These are phyloP conservation scores for Drosophila macrothrix DNA, from an alignment of 2,888 invertebrate genomes.

Conservation along the genomic window DNA sequence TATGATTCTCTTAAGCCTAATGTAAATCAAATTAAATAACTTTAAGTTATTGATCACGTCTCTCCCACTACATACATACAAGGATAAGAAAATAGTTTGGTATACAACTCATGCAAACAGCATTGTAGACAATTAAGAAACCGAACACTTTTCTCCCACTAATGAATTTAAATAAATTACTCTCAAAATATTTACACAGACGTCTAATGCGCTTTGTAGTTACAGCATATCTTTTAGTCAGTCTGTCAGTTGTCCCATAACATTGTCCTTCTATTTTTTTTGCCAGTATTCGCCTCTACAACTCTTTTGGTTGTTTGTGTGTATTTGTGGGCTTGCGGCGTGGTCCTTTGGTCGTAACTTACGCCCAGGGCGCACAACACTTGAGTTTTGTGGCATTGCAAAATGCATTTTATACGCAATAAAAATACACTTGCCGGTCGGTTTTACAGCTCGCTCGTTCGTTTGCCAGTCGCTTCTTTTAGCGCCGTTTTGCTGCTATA, in stretches of 20 bases:
- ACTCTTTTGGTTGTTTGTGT: constrained; percentile 24
- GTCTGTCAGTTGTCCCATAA: no score
- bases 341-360: constrained; percentile 72
- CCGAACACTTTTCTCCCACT: no score
- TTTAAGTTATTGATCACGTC: background rate
- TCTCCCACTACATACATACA: background rate
- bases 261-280: constrained; percentile 3
- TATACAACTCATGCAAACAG: background rate
- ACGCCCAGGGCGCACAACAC: constrained; percentile 70
- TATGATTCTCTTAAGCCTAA: background rate
- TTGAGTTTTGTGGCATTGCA: constrained; percentile 78
- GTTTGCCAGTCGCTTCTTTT: constrained; percentile 51
- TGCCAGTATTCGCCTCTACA: constrained; percentile 24
- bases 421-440: constrained; percentile 76
- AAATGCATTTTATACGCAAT: constrained; percentile 80
- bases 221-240: constrained; percentile 14
- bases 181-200: background rate
- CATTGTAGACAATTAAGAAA: background rate
- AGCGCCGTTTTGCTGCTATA: constrained; percentile 67
- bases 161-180: background rate
- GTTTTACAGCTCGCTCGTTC: constrained; percentile 68
- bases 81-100: background rate
- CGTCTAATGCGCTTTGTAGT: background rate
- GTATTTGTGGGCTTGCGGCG: constrained; percentile 19
- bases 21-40: background rate